Evolutionary conservation across 2,113 vertebrate species (phyloP).

Genomic region (Thamnaconus septentrionalis): DNA sequence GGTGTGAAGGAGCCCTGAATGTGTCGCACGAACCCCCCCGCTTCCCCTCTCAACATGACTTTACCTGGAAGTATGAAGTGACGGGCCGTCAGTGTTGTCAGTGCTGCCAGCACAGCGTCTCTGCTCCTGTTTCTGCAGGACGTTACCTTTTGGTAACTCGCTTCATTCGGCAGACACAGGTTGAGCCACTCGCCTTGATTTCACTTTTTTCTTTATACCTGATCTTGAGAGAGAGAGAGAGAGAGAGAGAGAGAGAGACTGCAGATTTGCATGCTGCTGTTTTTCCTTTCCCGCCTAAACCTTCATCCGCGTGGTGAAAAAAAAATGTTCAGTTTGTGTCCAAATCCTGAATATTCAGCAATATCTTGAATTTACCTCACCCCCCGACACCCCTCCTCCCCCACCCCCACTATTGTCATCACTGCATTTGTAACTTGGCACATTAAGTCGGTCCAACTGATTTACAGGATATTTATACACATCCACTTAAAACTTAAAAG

Average conservation of each 20-base stretch:
- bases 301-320: neutral
- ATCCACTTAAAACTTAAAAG: conserved; percentile 1
- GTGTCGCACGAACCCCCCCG: neutral
- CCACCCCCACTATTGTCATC: neutral
- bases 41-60: neutral
- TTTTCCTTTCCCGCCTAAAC: conserved; percentile 3
- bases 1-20: neutral
- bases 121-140: no score
- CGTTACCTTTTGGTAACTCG: no score
- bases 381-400: no score
- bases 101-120: no score
- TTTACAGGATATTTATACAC: conserved; percentile 43
- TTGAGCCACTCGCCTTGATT: no score
- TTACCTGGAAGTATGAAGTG: conserved; percentile 10
- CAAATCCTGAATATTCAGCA: conserved; percentile 27
- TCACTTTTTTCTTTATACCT: neutral
- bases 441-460: neutral
- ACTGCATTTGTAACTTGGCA: conserved; percentile 8
- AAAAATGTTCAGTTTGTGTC: conserved; percentile 2
- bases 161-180: no score
- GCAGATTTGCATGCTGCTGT: conserved; percentile 27
- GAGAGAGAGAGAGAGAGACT: conserved; percentile 2
- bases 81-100: neutral
- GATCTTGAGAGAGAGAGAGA: neutral
- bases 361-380: conserved; percentile 17